A percentile compares a stretch with the other conserved stretches of the same genome.
Conservation (phyloP, 2,113 vertebrate genomes). For the Lethenteron reissneri region DNA sequence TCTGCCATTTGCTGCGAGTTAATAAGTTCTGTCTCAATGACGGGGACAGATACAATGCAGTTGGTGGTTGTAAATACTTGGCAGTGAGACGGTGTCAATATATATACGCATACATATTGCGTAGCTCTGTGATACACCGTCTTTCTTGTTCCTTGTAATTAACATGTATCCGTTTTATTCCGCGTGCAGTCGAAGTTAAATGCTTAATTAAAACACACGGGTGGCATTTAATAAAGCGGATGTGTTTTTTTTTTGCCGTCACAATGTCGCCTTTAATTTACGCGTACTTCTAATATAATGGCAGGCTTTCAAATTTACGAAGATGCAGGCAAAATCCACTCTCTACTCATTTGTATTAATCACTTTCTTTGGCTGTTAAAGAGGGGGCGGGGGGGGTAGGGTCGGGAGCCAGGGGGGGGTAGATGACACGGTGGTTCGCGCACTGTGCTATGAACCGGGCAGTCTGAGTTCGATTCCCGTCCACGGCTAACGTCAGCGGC, state of each 20-base stretch:
- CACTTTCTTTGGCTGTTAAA: conserved; percentile 1
- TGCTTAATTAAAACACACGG: neutral
- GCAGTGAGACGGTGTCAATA: too few species aligned
- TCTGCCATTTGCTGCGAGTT: too few species aligned
- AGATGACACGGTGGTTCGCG: neutral
- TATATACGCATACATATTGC: too few species aligned
- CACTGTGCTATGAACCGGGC: neutral
- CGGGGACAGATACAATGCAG: too few species aligned
- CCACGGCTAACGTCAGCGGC: neutral
- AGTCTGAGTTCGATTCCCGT: neutral
- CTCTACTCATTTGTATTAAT: neutral
- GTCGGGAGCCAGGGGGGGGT: neutral
- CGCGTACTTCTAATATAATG: conserved; percentile 27
- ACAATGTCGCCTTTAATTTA: conserved; percentile 26
- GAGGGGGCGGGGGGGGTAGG: neutral
- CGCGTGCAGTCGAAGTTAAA: neutral
- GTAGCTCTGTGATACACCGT: too few species aligned
- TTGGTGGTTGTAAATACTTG: too few species aligned
- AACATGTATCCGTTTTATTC: neutral
- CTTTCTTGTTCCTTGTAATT: neutral
- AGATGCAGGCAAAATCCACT: conserved; percentile 1
- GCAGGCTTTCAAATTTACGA: conserved; percentile 16
- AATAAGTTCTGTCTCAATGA: too few species aligned
- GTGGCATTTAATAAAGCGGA: conserved; percentile 15
- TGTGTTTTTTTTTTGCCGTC: conserved; percentile 15